Base-by-base conservation (phyloP, 2,113 vertebrate species). In the Lepus americanus region DNA sequence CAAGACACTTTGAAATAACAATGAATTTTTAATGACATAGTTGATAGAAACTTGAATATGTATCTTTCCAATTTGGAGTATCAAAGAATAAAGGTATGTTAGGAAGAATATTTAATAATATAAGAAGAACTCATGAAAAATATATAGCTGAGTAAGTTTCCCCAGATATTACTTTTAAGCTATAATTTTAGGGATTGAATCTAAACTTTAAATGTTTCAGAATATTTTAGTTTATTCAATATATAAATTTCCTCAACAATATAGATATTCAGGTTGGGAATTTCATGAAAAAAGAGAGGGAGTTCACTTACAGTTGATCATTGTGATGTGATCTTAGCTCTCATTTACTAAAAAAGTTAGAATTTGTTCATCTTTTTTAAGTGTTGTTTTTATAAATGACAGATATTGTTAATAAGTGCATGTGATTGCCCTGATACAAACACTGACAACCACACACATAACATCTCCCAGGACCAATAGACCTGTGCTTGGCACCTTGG, bases 21-120 rank as follows among this genome's bases (percentile, higher is more conserved):
- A 70, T 77, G n/a, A 73, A 72, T n/a, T 67, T 95, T 73, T 89
- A 94, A 91, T 72, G n/a, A 92, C 14, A 14, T 0, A 36, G 8
- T 44, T 84, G 20, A 83, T 66, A 78, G 11, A 89, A 63, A 81
- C 10, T 44, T 70, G 51, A 94, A 69, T 95, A 63, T 81, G 12
- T 84, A 12, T 59, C 22, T n/a, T 36, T 72, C 13, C 12, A 44
- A 33, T 39, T 14, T 76, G 9, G 25, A 63, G 20, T 61, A 55
- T 87, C 31, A 36, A 6, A 82, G 67, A 92, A 94, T 86, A 61
- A 91, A 87, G 2, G 0, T 51, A 27, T 51, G 1, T 16, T 70
- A 69, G 70, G 9, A 44, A 88, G 92, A 27, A 16, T 51, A 36
- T 44, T 78, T 82, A 91, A 72, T 66, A 59, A 59, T 59, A 19